Evolutionary conservation across 2,888 invertebrate genomes (phyloP), one percentile per base, ranked within the genome.

Genomic region (Nemotelus nigrinus): DNA sequence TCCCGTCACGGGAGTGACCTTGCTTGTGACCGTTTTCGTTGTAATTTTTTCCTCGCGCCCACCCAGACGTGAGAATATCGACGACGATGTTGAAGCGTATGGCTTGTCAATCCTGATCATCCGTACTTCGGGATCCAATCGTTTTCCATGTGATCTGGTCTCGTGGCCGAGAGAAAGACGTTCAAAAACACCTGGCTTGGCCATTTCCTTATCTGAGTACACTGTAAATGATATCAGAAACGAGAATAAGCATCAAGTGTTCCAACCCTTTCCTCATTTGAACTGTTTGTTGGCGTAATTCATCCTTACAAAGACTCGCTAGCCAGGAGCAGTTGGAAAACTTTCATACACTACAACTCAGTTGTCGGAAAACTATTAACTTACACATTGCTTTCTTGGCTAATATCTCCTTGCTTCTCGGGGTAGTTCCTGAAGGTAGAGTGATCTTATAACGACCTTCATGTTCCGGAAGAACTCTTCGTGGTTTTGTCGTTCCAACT

Each of bases 361-460:
- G 25, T 25, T 25, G 25, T 25, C 25, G 25, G 25, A 25, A 25
- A 25, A 25, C 25, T 25, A 25, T 25, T 25, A 60, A 78, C 85
- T 81, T 83, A 87, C 87, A 81, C 79, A 84, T 82, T 5, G 86
- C 86, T 55, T 86, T 83, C 79, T 87, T 87, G 5, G 86, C 87
- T 43, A 87, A 79, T 55, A 89, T 87, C 80, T 88, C 86, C 80
- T 88, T 88, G 80, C 89, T 89, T 71, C 88, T 86, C 55, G 87
- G 86, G 1, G 89, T 90, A 5, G 86, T 88, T 0, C 90, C 90
- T 3, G 86, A 83, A 0, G 90, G 90, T 82, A 90, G 85, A 78
- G 87, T 89, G 1, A 90, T 88, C 82, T 88, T 90, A 82, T 90
- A 90, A 78, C 87, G 85, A 6, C 89, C 90, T 82, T 90, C 90